Base-by-base conservation (phyloP, 2,113 vertebrate genomes). In the Pelmatolapia mariae region DNA sequence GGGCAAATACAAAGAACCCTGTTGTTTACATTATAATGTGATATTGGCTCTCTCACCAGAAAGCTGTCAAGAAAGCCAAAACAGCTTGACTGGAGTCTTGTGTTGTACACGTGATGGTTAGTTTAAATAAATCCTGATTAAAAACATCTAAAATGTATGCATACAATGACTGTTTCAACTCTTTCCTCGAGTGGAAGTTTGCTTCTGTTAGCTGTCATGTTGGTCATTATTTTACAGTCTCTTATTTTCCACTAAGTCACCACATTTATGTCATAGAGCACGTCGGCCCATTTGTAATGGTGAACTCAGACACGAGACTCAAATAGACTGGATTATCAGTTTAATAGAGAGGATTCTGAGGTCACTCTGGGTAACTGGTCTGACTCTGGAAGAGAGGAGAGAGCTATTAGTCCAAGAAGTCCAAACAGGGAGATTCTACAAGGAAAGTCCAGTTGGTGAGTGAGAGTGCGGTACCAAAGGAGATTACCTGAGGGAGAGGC, bases 41-140 rank as follows among this genome's bases (percentile, higher is more conserved):
- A 47, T 50, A 29, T 47, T 76, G 15, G 9, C 68, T 76, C 24
- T 76, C 40, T 47, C 13, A 19, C 40, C 10, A 76, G 40, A 47
- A 76, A 29, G 6, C 16, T 76, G 43, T 76, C 40, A 50, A 76
- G 10, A 31, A 47, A 76, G 10, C 18, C 7, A 50, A 3, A 16
- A 0, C 22, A n/a, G 26, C 10, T 12, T 31, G 43, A 78, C 15
- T 78, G 26, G 43, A 50, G n/a, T 73, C 43, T 31, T 11, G 40
- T 29, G 71, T 29, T 76, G 13, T 29, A 29, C 0, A 1, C 0
- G 1, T 50, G 16, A 1, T 47, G 71, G 43, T 29, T 50, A 19
- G 24, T 50, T 11, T 76, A 19, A 73, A 73, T 19, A 47, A 76
- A 47, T 76, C 24, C 9, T 29, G 15, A 47, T 47, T 19, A 76